A percentile compares a stretch with the other conserved stretches of the same genome.
Conservation (phyloP, 2,113 vertebrate genomes). For the Cnemophilus loriae region DNA sequence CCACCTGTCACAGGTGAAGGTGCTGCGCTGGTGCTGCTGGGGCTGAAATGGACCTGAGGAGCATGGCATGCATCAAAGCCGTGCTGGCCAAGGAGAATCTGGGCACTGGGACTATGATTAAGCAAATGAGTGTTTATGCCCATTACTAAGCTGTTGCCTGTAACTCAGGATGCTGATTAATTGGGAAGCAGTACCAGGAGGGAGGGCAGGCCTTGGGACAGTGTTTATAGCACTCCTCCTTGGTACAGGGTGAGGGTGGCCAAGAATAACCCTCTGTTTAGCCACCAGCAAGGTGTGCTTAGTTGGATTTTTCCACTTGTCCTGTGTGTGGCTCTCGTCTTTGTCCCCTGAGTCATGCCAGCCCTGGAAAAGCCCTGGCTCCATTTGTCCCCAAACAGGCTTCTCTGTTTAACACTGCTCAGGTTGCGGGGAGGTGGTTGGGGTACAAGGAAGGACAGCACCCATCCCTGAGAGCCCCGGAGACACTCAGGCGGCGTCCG, state of each 20-base stretch:
- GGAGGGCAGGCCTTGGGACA: background rate
- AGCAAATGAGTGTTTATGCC: background rate
- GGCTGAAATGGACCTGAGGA: background rate
- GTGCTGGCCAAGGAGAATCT: background rate
- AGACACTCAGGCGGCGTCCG: rapidly evolving
- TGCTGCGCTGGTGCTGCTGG: background rate
- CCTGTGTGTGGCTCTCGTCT: background rate
- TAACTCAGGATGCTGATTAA: background rate
- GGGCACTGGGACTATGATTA: background rate
- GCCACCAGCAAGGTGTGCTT: background rate
- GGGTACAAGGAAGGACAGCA: background rate
- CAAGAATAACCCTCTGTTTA: conserved; percentile 18
- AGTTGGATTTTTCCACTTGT: conserved; percentile 51
- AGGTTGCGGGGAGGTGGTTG: background rate
- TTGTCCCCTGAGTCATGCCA: background rate
- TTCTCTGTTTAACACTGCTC: background rate
- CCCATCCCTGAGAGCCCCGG: rapidly evolving
- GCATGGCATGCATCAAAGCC: rapidly evolving
- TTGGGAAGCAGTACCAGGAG: background rate
- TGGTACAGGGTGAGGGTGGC: background rate
- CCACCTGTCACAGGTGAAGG: background rate
- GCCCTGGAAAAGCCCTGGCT: background rate
- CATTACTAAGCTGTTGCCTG: background rate
- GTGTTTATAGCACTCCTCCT: conserved; percentile 5
- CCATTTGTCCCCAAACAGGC: background rate